Base-by-base conservation (phyloP, 2,113 vertebrate genomes). In the Aldabrachelys gigantea region DNA sequence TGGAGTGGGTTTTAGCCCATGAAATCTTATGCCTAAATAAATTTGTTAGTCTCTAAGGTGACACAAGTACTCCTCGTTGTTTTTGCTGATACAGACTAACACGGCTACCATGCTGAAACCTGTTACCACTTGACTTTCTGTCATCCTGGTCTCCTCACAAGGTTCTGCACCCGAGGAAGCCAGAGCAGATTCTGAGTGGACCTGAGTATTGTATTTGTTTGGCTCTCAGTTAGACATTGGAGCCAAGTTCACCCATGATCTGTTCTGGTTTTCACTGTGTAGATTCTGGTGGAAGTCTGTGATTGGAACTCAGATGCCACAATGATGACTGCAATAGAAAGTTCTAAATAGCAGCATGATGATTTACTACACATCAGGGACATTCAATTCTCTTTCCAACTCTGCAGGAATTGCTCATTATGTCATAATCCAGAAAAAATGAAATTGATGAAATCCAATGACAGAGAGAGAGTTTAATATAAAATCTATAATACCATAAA, bases 91-190 rank as follows among this genome's bases (percentile, higher is more conserved):
- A 50, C 50, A 50, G 50, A 50, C 50, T 50, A 50, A 50, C 50
- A 50, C 13, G 50, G 50, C 50, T 50, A 50, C 50, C 50, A 14
- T 4, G 5, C 50, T 50, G 50, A 50, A 50, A 50, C 50, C 50
- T 50, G 50, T 50, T 13, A 50, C 65, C 35, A 72, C n/a, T 72
- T 38, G 19, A 38, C 19, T 72, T 72, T 72, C 9, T 38, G n/a
- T 72, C n/a, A 72, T 72, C 65, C n/a, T n/a, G 65, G 65, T n/a
- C 62, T 69, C 62, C 17, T 17, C 62, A n/a, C 14, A 69, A 69
- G 17, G 17, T 69, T 96, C 5, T 92, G 5, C 87, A 62, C 80
- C 72, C 93, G 72, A 25, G 93, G 52, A 94, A 95, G 56, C 25
- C 83, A 88, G 59, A 95, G 35, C 11, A 93, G 25, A 80, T 44